Evolutionary conservation across 92 coral and sea anemone species (phyloP).

Genomic region (Actinostola sp.): DNA sequence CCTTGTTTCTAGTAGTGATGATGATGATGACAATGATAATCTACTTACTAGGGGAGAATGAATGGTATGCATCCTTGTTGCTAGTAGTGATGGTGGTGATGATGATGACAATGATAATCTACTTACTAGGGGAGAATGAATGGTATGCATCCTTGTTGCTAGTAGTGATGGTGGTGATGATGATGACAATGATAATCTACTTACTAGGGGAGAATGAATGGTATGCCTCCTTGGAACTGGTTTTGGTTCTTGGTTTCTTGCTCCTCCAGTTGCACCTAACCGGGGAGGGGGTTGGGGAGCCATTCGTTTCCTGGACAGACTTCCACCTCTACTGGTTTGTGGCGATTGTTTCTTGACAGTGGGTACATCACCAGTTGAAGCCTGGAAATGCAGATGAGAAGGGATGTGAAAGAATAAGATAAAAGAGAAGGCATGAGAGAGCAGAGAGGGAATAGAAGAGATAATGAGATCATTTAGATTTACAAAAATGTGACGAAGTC

Average conservation of each 20-base stretch:
- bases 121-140: too few relatives aligned
- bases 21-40: not conserved
- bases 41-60: too few relatives aligned
- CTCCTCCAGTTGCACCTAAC: conserved; percentile 11
- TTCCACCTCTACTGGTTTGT: conserved; percentile 5
- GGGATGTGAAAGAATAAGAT: too few relatives aligned
- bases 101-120: not conserved
- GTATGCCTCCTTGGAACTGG: conserved; percentile 20
- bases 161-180: not conserved
- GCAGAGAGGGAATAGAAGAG: too few relatives aligned
- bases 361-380: conserved; percentile 18
- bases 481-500: too few relatives aligned
- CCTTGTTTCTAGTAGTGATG: not conserved
- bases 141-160: too few relatives aligned
- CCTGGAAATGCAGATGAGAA: not conserved
- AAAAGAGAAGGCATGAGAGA: not conserved
- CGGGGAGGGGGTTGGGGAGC: conserved; percentile 41
- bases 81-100: not conserved
- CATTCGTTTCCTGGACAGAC: conserved; percentile 44
- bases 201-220: not conserved
- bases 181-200: not conserved
- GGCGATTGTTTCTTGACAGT: conserved; percentile 6
- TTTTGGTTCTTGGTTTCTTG: conserved; percentile 4
- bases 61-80: not conserved
- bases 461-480: not conserved